Conservation (phyloP, 2,113 vertebrate species). For the Cephalopterus ornatus region DNA sequence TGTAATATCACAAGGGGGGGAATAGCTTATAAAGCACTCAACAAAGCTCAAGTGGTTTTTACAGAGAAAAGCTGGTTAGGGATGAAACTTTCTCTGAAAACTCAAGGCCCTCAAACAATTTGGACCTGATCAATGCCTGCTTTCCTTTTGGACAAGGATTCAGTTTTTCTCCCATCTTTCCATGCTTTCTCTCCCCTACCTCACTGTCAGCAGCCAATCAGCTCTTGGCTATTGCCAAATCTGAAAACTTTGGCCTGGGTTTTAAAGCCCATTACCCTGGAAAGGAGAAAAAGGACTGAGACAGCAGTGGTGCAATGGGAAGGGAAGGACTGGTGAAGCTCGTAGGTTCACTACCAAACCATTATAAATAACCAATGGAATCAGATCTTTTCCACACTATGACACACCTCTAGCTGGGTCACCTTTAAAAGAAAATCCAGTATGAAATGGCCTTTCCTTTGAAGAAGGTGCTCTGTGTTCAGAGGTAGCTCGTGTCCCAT, state of each 20-base stretch:
- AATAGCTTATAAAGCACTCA: not conserved
- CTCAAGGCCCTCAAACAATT: not conserved
- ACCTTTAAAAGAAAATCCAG: conserved; percentile 5
- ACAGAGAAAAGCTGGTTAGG: not conserved
- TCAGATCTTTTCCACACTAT: not conserved
- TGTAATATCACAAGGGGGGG: not conserved
- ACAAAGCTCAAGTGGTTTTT: not conserved
- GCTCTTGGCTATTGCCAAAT: not conserved
- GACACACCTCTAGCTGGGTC: not conserved
- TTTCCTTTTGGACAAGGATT: not conserved
- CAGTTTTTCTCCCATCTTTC: not conserved
- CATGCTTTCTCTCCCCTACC: not conserved
- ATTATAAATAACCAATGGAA: not conserved
- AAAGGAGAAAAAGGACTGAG: not conserved
- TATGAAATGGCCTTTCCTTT: conserved; percentile 34
- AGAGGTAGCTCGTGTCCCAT: conserved; percentile 14
- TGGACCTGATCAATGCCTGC: not conserved
- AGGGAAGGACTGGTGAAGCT: not conserved
- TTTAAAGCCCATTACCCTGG: not conserved
- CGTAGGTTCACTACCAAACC: not conserved
- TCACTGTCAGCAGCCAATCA: not conserved
- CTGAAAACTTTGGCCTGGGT: not conserved
- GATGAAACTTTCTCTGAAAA: not conserved
- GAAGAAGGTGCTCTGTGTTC: conserved; percentile 50
- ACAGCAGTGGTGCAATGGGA: not conserved